Conservation (phyloP, 2,888 invertebrate species). For the Peribatodes rhomboidaria region DNA sequence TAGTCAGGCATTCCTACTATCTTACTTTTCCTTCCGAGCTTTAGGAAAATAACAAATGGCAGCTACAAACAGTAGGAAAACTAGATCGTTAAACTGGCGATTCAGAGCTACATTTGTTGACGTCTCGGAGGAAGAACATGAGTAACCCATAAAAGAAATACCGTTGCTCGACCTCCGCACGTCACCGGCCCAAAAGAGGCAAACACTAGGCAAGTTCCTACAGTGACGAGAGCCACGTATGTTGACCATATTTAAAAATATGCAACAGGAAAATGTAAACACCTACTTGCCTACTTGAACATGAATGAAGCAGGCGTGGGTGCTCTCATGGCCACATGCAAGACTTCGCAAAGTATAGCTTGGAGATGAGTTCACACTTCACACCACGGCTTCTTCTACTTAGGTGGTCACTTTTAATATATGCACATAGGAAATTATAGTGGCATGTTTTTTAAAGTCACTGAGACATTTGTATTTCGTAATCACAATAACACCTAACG, state of each 20-base stretch:
- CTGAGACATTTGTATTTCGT: neutral
- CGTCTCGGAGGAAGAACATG: slow-evolving; percentile 45
- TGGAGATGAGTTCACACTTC: slow-evolving; percentile 30
- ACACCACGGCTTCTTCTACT: slow-evolving; percentile 26
- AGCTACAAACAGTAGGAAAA: neutral
- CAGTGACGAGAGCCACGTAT: slow-evolving; percentile 24
- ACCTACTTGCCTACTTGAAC: slow-evolving; percentile 16
- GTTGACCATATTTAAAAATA: slow-evolving; percentile 29
- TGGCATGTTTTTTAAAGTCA: slow-evolving; percentile 9
- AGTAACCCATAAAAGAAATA: slow-evolving; percentile 31
- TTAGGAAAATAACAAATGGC: neutral
- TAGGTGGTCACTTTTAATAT: slow-evolving; percentile 26
- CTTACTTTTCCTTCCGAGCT: neutral
- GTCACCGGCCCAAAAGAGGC: slow-evolving; percentile 26
- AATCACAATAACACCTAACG: neutral
- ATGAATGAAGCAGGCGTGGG: slow-evolving; percentile 43
- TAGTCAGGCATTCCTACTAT: neutral
- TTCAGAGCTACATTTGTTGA: slow-evolving; percentile 5
- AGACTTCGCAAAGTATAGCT: slow-evolving; percentile 24
- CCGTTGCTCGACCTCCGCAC: slow-evolving; percentile 29
- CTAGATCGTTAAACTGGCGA: neutral
- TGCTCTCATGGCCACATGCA: slow-evolving; percentile 37
- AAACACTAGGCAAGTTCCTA: slow-evolving; percentile 16
- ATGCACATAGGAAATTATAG: neutral
- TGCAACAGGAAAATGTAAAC: slow-evolving; percentile 42